Evolutionary conservation across 1,140 invertebrate species (phyloP).

Genomic region (Chionoecetes opilio): DNA sequence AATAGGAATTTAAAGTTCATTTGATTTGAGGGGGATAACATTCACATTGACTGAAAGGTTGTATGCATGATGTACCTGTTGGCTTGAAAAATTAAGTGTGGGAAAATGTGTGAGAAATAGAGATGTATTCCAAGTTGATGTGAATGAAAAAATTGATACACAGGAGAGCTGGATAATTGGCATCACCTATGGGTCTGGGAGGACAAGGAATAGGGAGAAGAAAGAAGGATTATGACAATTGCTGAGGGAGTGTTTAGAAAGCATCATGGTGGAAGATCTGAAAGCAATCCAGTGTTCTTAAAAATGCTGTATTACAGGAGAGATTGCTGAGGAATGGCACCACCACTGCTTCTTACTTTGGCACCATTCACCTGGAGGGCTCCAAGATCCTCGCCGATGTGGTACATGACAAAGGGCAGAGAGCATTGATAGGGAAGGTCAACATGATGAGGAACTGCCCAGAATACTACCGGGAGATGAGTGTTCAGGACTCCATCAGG

Average conservation of each 20-base stretch:
- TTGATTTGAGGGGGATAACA: no score
- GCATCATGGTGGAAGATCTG: not conserved
- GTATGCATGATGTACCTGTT: no score
- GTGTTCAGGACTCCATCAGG: conserved; percentile 86
- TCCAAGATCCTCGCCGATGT: conserved; percentile 89
- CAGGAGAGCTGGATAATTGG: no score
- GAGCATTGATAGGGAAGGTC: conserved; percentile 95
- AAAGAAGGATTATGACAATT: not conserved
- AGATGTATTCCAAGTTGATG: no score
- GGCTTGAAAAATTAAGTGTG: no score
- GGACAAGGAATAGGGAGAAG: no score
- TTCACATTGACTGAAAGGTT: no score
- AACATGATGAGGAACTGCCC: conserved; percentile 90
- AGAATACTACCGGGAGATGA: conserved; percentile 86
- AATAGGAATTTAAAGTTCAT: no score
- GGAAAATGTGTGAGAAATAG: no score
- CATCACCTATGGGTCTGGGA: no score
- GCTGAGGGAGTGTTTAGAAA: not conserved
- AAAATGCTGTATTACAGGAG: conserved; percentile 85
- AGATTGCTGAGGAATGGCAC: conserved; percentile 89
- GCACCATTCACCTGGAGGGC: conserved; percentile 90
- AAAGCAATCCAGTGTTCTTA: not conserved
- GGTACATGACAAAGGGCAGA: conserved; percentile 88
- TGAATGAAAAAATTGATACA: no score
- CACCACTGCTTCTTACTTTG: conserved; percentile 95